A percentile compares a stretch with the other conserved stretches of the same genome.
Evolutionary conservation across 64 coral and sea anemone species (phyloP).

Genomic region (Pachyseris speciosa): DNA sequence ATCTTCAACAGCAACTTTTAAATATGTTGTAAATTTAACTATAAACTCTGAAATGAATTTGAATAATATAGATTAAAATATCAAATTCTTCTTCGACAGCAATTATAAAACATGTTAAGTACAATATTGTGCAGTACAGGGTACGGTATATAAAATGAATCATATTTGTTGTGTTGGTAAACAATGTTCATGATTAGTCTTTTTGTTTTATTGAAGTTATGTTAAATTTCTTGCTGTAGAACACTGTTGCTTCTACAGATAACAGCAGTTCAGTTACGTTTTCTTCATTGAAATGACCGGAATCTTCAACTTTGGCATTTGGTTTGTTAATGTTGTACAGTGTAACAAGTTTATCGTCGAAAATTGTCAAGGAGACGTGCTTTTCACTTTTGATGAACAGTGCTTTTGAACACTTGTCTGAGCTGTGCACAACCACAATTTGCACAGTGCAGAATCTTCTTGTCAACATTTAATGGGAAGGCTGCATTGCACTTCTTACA

Average conservation of each 20-base stretch:
- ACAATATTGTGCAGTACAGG: too few relatives aligned
- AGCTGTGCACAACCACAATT: constrained; percentile 23
- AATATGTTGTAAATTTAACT: too few relatives aligned
- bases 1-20: too few relatives aligned
- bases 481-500: constrained; percentile 31
- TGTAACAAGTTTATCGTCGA: background rate
- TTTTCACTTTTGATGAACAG: constrained; percentile 16
- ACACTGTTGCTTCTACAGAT: background rate
- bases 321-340: background rate
- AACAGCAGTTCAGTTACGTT: background rate
- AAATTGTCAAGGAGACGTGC: constrained; percentile 3
- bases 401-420: constrained; percentile 12
- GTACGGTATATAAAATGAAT: too few relatives aligned
- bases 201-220: constrained; percentile 11
- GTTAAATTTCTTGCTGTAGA: background rate
- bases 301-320: constrained; percentile 4
- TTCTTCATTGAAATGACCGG: background rate
- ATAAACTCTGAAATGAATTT: too few relatives aligned
- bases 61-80: too few relatives aligned
- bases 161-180: too few relatives aligned
- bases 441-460: constrained; percentile 13
- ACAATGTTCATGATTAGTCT: too few relatives aligned
- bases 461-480: constrained; percentile 24
- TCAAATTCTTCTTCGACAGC: too few relatives aligned
- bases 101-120: too few relatives aligned